Base-by-base conservation (phyloP, 2,888 invertebrate genomes). In the Dicyrtoma fusca region DNA sequence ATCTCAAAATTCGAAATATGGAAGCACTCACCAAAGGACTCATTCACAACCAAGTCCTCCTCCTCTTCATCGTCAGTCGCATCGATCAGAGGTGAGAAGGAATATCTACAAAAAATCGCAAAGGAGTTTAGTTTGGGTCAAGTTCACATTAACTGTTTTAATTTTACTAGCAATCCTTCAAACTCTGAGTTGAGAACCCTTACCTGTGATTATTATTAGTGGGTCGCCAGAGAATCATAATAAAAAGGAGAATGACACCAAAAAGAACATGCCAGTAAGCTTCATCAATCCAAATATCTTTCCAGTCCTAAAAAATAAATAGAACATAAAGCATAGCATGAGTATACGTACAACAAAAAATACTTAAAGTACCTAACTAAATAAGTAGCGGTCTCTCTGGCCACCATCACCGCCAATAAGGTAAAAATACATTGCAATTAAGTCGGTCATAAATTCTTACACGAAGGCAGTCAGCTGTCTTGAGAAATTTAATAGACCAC, bases 211-310 rank as follows among this genome's bases (percentile, higher is more conserved):
- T 97, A 85, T 97, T 97, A 83, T 93, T 94, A 19, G 95, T 94
- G 5, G 97, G 97, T 78, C 97, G 87, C 96, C 96, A 97, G 75
- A 97, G 87, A 76, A 97, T 88, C 93, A 97, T 96, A 80, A 97
- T 97, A 44, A 93, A 93, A 47, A 92, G 85, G 25, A 97, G 86
- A 71, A 97, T 88, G 77, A 91, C 87, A 17, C 92, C 94, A 85
- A 97, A 97, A 72, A 96, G 86, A 45, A 96, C 88, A 84, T 95
- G 96, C 97, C 97, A 97, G 84, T 93, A 97, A 2, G 94, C 96
- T 78, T 94, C 93, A 83, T 97, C 95, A 81, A 97, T 85, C 97
- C 97, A 97, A 78, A 94, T 87, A 82, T 92, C 91, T 82, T 91
- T 91, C 96, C 96, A 97, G 77, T 92, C 91, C 89, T 90, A 81